A percentile compares a stretch with the other conserved stretches of the same genome.
phyloP scores from a whole-genome alignment of 1,140 invertebrate genomes.

The Oedothorax gibbosus region DNA sequence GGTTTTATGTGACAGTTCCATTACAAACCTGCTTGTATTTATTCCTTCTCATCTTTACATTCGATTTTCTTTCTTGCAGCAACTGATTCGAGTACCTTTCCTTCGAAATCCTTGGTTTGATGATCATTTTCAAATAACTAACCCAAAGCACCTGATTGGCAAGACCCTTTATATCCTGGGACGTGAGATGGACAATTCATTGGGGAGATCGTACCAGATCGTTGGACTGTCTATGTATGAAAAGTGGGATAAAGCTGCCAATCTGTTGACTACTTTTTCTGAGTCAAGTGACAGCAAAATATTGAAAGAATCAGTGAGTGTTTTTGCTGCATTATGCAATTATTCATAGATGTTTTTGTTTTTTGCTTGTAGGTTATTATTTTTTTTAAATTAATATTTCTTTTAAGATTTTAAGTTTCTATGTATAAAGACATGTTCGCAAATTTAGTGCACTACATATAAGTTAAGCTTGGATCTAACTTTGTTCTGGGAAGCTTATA shows the following conservation, averaged over 20 bases:
- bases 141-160: constrained; percentile 77
- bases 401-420: background rate
- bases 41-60: too few species aligned
- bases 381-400: too few species aligned
- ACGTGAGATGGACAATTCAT: constrained; percentile 69
- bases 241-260: constrained; percentile 75
- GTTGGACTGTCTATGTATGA: constrained; percentile 73
- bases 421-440: background rate
- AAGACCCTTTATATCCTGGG: constrained; percentile 80
- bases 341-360: background rate
- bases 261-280: constrained; percentile 67
- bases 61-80: constrained; percentile 64
- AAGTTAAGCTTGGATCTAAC: too few species aligned
- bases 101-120: constrained; percentile 85
- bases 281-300: background rate
- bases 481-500: too few species aligned
- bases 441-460: background rate
- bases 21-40: too few species aligned
- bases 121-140: constrained; percentile 85
- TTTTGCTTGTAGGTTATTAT: background rate
- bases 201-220: constrained; percentile 77
- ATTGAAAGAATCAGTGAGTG: constrained; percentile 46
- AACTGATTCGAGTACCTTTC: constrained; percentile 82
- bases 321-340: background rate
- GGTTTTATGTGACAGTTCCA: too few species aligned